Evolutionary conservation across 2,797 vertebrate species (phyloP).

Genomic region (Meda fulgida): DNA sequence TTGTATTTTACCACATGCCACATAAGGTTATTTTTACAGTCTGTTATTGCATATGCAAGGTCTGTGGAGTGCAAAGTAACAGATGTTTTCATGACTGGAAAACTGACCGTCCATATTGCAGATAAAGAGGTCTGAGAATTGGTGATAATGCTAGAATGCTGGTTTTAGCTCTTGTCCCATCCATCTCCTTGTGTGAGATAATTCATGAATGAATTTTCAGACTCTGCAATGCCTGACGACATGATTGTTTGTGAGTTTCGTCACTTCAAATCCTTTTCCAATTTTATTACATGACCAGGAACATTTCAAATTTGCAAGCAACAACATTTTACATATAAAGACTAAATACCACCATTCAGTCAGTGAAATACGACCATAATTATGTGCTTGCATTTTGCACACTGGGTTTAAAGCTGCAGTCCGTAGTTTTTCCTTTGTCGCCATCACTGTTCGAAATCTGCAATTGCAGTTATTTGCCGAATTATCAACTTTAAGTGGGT

Average conservation of each 20-base stretch:
- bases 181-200: constrained; percentile 42
- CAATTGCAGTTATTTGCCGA: too few species aligned
- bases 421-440: too few species aligned
- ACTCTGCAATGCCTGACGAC: constrained; percentile 8
- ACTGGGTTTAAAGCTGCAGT: not conserved
- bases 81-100: constrained; percentile 59
- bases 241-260: not conserved
- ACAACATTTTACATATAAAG: too few species aligned
- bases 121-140: constrained; percentile 16
- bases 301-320: not conserved
- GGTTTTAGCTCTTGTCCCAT: constrained; percentile 25
- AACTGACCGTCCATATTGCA: constrained; percentile 43
- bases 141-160: constrained; percentile 23
- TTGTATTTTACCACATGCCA: constrained; percentile 61
- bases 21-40: constrained; percentile 59
- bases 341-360: not conserved
- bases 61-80: constrained; percentile 45
- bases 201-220: constrained; percentile 42
- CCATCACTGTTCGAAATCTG: too few species aligned
- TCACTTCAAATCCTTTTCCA: not conserved
- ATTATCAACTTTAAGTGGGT: too few species aligned
- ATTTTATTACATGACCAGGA: not conserved
- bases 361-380: not conserved
- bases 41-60: constrained; percentile 53
- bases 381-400: not conserved